phyloP scores from a whole-genome alignment of 2,113 vertebrate genomes.

The Ia io region DNA sequence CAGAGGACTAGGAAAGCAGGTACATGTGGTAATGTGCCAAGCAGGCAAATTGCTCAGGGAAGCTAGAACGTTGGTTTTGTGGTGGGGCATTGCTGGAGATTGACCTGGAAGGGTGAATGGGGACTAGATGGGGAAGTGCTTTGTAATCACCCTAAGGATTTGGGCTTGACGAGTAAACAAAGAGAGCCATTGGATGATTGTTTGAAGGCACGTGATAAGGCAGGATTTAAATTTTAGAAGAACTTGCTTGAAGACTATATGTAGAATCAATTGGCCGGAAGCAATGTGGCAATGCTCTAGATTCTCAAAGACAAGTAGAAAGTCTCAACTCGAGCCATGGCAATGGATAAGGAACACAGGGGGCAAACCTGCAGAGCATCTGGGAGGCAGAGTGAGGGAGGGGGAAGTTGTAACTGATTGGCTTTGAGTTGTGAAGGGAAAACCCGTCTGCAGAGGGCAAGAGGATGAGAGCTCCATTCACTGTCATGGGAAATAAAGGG shows the following conservation, averaged over 20 bases:
- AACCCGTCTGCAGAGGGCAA: neutral
- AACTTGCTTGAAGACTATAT: neutral
- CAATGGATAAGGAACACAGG: neutral
- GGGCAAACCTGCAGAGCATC: neutral
- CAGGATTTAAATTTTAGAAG: slow-evolving; percentile 31
- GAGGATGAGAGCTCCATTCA: neutral
- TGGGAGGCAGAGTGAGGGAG: neutral
- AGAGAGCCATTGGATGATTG: neutral
- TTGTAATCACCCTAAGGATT: neutral
- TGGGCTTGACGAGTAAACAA: neutral
- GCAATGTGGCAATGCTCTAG: neutral
- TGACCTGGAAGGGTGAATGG: neutral
- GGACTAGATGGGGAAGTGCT: neutral
- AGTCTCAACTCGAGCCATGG: neutral
- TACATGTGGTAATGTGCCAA: neutral
- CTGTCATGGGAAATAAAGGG: neutral
- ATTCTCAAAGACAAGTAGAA: neutral
- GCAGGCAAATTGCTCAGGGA: neutral
- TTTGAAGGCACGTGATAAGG: neutral
- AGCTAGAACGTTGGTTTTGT: neutral
- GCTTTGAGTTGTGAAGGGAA: neutral
- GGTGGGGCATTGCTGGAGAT: neutral
- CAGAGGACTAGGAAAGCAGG: neutral
- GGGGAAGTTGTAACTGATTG: neutral
- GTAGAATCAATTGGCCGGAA: neutral